Evolutionary conservation across 2,888 invertebrate species (phyloP), one percentile per base, ranked within the genome.

Genomic region (Trachelus iudaicus): DNA sequence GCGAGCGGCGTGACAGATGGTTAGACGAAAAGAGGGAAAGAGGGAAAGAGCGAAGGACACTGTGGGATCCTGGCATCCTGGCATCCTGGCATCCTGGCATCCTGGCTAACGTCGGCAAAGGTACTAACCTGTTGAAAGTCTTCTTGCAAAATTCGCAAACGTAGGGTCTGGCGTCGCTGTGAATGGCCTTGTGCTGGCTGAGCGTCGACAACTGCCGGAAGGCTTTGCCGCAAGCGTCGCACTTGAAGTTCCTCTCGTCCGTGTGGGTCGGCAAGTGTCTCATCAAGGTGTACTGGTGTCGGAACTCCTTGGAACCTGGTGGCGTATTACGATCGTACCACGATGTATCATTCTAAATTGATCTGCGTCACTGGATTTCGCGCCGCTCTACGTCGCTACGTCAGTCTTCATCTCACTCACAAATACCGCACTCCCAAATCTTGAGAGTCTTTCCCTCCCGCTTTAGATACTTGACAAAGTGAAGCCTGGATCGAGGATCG

Each of bases 101-200:
- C 33, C 33, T 33, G 33, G 33, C 4, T 1, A 4, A 40, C 40
- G 40, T 40, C 15, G 6, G 6, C 15, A 4, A 40, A 76, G 74
- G 34, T 73, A 79, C 80, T 75, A 82, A 91, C 91, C 91, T 94
- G 91, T 96, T 96, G 91, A 96, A 96, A 3, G 95, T 95, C 91
- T 96, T 96, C 85, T 94, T 93, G 91, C 96, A 96, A 12, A 94
- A 93, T 92, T 95, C 95, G 87, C 96, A 96, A 75, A 94, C 92
- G 87, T 95, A 95, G 0, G 96, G 96, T 73, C 96, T 92, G 69
- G 94, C 95, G 69, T 94, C 93, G n/a, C 95, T 96, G 88, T 96
- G 96, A 86, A 96, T 96, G n/a, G 96, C 95, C 75, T 94, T 93
- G 86, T 96, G 96, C 86, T 96, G 96, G 83, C 95, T 95, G 74